Evolutionary conservation across 1,140 invertebrate species (phyloP).

Genomic region (Anastrepha ludens): DNA sequence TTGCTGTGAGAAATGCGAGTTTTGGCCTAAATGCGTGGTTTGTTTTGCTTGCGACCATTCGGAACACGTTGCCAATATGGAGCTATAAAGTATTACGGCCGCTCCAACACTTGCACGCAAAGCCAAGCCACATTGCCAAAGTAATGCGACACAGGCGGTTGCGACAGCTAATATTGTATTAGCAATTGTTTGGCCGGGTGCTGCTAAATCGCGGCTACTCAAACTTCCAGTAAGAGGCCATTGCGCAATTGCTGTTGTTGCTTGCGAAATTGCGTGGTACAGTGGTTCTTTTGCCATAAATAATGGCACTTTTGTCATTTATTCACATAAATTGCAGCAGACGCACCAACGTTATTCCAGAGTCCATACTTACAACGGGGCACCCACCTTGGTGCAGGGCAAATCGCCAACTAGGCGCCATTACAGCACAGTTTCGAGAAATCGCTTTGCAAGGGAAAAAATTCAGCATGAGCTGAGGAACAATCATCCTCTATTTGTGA

Average conservation of each 20-base stretch:
- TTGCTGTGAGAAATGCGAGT: constrained; percentile 11
- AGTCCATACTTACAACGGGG: neutral
- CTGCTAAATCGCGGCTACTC: constrained; percentile 70
- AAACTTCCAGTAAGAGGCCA: neutral
- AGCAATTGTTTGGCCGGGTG: constrained; percentile 46
- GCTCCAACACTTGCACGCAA: neutral
- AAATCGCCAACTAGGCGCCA: neutral
- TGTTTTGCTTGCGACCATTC: constrained; percentile 27
- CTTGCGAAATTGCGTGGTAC: constrained; percentile 63
- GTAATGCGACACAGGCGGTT: constrained; percentile 42
- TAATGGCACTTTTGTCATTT: constrained; percentile 74
- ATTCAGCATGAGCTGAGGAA: neutral
- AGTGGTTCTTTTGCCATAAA: constrained; percentile 63
- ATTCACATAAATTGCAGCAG: constrained; percentile 74
- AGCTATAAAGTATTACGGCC: constrained; percentile 24
- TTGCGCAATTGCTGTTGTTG: neutral
- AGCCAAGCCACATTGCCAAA: constrained; percentile 44
- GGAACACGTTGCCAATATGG: constrained; percentile 40
- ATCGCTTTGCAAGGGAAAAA: neutral
- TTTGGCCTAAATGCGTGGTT: constrained; percentile 46
- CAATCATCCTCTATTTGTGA: neutral
- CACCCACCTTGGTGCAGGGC: neutral
- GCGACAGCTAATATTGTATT: constrained; percentile 50
- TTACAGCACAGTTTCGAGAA: too few relatives aligned
- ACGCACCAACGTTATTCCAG: constrained; percentile 60